These are phyloP conservation scores for Brienomyrus brachyistius DNA, from an alignment of 2,113 vertebrate species.

Conservation along the genomic window DNA sequence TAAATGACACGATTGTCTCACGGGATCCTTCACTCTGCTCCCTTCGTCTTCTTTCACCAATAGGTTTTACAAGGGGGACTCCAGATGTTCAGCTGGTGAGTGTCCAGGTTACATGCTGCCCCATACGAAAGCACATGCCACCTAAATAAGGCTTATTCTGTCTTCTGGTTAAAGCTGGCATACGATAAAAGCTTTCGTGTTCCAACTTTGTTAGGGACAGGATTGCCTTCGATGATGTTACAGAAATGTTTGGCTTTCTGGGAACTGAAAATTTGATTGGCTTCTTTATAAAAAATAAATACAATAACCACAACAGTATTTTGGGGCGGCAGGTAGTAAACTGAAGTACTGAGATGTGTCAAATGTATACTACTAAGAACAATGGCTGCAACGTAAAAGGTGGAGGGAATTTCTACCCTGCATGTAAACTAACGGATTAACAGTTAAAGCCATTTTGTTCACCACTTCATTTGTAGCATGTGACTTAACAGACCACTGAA, in stretches of 20 bases:
- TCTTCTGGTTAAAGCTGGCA: neutral
- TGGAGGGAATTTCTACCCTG: neutral
- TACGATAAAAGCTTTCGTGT: neutral
- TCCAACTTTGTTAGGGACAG: neutral
- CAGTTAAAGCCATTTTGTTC: neutral
- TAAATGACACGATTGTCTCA: neutral
- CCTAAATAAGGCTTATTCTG: neutral
- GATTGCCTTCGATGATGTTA: neutral
- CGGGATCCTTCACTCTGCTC: neutral
- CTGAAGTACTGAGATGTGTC: neutral
- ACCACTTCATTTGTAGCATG: neutral
- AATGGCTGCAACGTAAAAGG: neutral
- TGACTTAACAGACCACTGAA: neutral
- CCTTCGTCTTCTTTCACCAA: neutral
- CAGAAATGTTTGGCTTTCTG: neutral
- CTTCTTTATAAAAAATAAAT: neutral
- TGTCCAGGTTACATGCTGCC: neutral
- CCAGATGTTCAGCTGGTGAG: neutral
- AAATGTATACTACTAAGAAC: neutral
- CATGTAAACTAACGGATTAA: neutral
- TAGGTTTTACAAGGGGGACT: neutral
- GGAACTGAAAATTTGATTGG: neutral
- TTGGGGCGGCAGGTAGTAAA: neutral
- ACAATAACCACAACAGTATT: neutral
- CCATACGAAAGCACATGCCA: neutral